Evolutionary conservation across 2,113 vertebrate genomes (phyloP), one percentile per base, ranked within the genome.

Genomic region (Pituophis catenifer): DNA sequence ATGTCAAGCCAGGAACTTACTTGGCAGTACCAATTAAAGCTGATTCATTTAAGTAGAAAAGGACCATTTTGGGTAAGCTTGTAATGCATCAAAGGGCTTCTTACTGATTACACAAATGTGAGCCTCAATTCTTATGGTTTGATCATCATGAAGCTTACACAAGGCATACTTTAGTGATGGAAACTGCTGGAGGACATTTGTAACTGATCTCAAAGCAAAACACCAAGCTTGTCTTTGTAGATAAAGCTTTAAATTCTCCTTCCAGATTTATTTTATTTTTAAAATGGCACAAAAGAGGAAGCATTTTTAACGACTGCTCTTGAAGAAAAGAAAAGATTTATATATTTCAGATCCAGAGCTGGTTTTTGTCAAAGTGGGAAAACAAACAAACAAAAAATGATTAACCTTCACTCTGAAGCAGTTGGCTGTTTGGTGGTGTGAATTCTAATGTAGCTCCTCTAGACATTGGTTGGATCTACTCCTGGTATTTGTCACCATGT

Each of bases 361-460:
- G 8, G 44, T 62, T 70, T 11, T 9, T 0, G 86, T 65, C 5
- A 15, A 58, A 91, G 44, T 48, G 93, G 1, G 44, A 48, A 88
- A 89, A 94, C 90, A 94, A 87, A 93, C 26, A 65, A 65, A 23
- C 19, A 58, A 86, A 65, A 65, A 87, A 54, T 53, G 52, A 52
- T 59, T 92, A 88, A 52, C 91, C 58, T 10, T 53, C 19, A 65
- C 29, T 62, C 1, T 8, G 57, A 92, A 58, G 52, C 26, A 62
- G 17, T 57, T 91, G 81, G 44, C 44, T 86, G 8, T 65, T 53
- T 87, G 29, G 26, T 58, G 50, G 26, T 57, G 62, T 88, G 23
- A 92, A 62, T 91, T 57, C 58, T 91, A 58, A 29, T 21, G 29
- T 9, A 58, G 24, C 2, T n/a, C 21, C 15, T 59, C 33, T 48